phyloP scores from a whole-genome alignment of 2,113 vertebrate species.

The Cynopterus brachyotis region DNA sequence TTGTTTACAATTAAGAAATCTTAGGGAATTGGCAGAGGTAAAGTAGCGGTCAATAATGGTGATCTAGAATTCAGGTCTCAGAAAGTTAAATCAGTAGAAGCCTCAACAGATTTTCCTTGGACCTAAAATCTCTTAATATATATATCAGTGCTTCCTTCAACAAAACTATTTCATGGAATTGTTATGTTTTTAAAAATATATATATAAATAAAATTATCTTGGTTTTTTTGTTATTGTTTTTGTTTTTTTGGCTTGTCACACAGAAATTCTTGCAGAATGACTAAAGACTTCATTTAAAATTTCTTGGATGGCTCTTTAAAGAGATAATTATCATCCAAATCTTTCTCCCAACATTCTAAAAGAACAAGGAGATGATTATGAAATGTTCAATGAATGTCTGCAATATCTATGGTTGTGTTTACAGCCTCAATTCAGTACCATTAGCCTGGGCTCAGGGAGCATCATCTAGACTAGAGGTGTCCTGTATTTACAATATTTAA shows the following conservation, averaged over 20 bases:
- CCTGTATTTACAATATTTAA: background rate
- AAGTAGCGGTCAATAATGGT: background rate
- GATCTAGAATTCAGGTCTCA: conserved; percentile 23
- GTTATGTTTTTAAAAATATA: background rate
- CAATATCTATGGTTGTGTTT: background rate
- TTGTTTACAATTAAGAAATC: background rate
- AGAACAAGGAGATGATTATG: conserved; percentile 35
- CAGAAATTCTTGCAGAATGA: conserved; percentile 41
- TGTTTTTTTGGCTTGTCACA: background rate
- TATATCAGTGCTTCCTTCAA: background rate
- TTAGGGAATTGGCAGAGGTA: background rate
- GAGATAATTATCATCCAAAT: conserved; percentile 30
- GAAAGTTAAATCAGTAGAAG: background rate
- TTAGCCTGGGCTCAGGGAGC: background rate
- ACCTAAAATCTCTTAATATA: background rate
- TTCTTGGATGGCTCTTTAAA: conserved; percentile 34
- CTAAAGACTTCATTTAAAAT: conserved; percentile 54
- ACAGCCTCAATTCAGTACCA: background rate
- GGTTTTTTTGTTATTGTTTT: background rate
- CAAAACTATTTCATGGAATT: background rate
- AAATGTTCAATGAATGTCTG: background rate
- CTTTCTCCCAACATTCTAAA: conserved; percentile 24
- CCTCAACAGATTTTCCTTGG: background rate
- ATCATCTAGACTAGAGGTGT: background rate
- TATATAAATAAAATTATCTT: conserved; percentile 34